Conservation (phyloP, 2,113 vertebrate species). For the Chamaea fasciata region DNA sequence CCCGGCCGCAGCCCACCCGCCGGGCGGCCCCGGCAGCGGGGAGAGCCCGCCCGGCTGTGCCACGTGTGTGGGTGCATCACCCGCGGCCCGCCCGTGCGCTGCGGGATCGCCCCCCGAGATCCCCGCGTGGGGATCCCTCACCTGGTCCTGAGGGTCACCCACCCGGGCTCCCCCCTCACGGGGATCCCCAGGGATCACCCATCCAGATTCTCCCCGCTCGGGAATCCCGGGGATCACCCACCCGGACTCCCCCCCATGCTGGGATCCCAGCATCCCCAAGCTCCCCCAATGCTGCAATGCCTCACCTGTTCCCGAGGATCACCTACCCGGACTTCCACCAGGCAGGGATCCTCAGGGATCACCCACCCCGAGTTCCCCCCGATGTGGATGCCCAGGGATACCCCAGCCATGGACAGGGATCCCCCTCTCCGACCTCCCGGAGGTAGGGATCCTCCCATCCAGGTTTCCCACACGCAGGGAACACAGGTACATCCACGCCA, state of each 20-base stretch:
- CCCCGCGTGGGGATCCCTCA: neutral
- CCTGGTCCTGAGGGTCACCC: neutral
- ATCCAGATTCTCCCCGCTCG: rapidly evolving
- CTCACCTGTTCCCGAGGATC: too few species aligned
- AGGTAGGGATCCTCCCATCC: neutral
- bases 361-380: too few species aligned
- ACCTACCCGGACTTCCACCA: too few species aligned
- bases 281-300: too few species aligned
- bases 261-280: neutral
- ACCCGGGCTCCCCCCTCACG: rapidly evolving
- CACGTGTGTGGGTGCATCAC: neutral
- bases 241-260: rapidly evolving
- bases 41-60: neutral
- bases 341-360: neutral
- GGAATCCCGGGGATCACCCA: neutral
- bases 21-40: neutral
- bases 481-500: neutral
- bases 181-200: neutral
- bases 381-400: neutral
- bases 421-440: neutral
- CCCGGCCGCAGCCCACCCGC: neutral
- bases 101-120: neutral
- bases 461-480: neutral
- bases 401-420: neutral
- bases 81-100: neutral